These are phyloP conservation scores for Prunella fulvescens DNA, from an alignment of 2,113 vertebrate species.

Conservation along the genomic window DNA sequence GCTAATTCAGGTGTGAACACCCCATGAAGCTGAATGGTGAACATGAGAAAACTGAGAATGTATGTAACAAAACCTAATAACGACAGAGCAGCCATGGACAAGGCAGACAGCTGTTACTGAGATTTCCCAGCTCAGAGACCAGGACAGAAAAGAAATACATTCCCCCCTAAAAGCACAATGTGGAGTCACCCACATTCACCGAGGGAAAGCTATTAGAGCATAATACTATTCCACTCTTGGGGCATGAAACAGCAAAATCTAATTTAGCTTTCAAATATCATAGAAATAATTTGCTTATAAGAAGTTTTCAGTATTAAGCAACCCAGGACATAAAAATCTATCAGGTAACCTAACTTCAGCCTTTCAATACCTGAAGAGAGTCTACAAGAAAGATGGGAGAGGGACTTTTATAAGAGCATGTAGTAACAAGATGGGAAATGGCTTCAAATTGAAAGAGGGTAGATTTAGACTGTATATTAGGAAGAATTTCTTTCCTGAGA, in stretches of 20 bases:
- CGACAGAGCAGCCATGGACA: background rate
- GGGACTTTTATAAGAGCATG: background rate
- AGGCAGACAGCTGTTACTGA: background rate
- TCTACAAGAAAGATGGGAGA: background rate
- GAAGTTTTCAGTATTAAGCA: background rate
- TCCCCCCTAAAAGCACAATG: rapidly evolving
- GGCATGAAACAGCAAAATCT: background rate
- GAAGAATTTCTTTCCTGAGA: background rate
- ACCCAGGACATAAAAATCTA: background rate
- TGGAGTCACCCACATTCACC: background rate
- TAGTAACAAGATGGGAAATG: background rate
- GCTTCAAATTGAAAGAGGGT: background rate
- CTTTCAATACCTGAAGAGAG: background rate
- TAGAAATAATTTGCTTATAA: background rate
- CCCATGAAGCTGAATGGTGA: background rate
- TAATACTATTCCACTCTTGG: background rate
- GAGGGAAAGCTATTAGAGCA: background rate
- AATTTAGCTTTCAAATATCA: background rate
- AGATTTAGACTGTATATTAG: background rate
- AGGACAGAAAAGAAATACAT: background rate
- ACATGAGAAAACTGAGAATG: background rate
- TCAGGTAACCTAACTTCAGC: background rate
- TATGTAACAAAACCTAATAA: background rate
- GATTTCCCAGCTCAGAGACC: background rate
- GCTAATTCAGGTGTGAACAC: background rate